Conservation (phyloP, 2,888 invertebrate species). For the Trichopria drosophilae region DNA sequence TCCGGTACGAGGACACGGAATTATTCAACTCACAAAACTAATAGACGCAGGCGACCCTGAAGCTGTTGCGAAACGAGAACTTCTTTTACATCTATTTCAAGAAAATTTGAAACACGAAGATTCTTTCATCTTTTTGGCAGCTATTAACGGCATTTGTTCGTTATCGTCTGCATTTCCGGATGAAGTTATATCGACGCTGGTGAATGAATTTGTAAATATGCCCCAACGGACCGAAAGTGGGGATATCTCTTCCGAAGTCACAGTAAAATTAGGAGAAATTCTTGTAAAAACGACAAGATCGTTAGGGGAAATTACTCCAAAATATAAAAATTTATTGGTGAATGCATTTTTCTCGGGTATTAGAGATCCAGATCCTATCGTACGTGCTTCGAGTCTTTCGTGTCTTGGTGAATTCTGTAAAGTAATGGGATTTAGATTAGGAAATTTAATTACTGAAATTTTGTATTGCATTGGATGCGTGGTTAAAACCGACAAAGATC, state of each 20-base stretch:
- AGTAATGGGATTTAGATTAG: conserved; percentile 73
- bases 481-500: conserved; percentile 70
- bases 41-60: conserved; percentile 68
- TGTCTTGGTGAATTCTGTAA: conserved; percentile 81
- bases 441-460: conserved; percentile 73
- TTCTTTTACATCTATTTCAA: conserved; percentile 72
- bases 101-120: conserved; percentile 77
- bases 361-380: conserved; percentile 71
- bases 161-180: conserved; percentile 70
- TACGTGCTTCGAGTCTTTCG: conserved; percentile 80
- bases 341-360: conserved; percentile 73
- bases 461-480: conserved; percentile 71
- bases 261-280: conserved; percentile 81
- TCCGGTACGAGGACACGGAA: conserved; percentile 81
- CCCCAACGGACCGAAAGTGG: conserved; percentile 49
- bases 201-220: conserved; percentile 67
- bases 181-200: conserved; percentile 68
- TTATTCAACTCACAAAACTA: conserved; percentile 73
- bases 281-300: conserved; percentile 72
- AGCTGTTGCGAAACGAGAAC: conserved; percentile 67
- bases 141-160: conserved; percentile 75
- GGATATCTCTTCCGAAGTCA: conserved; percentile 62
- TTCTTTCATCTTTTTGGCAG: conserved; percentile 79
- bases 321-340: conserved; percentile 70
- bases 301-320: conserved; percentile 73